Percentiles rank a stretch among this genome's conserved stretches.
These are phyloP conservation scores for Argyresthia goedartella DNA, from an alignment of 2,888 invertebrate genomes.

Conservation along the genomic window DNA sequence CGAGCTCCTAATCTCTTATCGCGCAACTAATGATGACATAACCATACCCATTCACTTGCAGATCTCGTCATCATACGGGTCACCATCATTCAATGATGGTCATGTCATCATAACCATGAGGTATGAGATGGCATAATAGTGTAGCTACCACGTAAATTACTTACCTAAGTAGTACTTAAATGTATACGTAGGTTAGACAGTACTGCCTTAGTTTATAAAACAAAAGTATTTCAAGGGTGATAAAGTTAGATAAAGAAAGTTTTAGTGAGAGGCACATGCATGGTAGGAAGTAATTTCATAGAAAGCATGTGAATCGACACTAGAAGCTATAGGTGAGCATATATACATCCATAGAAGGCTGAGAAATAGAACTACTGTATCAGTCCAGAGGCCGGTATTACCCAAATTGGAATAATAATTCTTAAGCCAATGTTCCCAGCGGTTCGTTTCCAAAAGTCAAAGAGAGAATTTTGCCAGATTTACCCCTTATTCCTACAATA, in stretches of 20 bases:
- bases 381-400: slow-evolving; percentile 52
- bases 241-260: no score
- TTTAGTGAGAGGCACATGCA: slow-evolving; percentile 13
- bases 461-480: slow-evolving; percentile 63
- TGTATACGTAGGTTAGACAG: background rate
- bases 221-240: background rate
- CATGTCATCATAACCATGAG: no score
- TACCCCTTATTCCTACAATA: slow-evolving; percentile 33
- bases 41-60: no score
- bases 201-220: no score
- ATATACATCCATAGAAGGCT: slow-evolving; percentile 32
- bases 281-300: no score
- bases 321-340: no score
- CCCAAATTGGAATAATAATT: slow-evolving; percentile 31
- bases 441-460: slow-evolving; percentile 8
- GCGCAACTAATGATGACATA: background rate
- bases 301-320: no score
- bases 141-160: background rate
- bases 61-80: slow-evolving; percentile 5
- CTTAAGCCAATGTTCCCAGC: slow-evolving; percentile 42
- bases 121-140: background rate
- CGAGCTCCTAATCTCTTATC: background rate
- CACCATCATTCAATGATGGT: no score
- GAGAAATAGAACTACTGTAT: slow-evolving; percentile 24
- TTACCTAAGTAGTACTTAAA: background rate